These are phyloP conservation scores for Busseola fusca DNA, from an alignment of 2,888 invertebrate genomes.

Conservation along the genomic window DNA sequence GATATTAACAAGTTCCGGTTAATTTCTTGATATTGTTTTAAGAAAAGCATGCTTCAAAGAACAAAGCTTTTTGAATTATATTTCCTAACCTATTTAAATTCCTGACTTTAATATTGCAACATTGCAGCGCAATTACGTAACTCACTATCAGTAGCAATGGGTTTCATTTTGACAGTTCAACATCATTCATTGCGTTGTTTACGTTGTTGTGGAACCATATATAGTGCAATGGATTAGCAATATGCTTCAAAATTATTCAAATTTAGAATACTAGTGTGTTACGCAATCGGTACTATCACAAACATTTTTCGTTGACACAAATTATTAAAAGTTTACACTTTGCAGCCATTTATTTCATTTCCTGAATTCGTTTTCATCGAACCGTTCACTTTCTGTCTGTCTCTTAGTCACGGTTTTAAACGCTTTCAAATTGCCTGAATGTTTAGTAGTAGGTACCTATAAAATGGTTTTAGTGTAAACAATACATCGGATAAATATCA, in stretches of 20 bases:
- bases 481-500: slow-evolving; percentile 13
- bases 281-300: too few species aligned
- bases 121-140: too few species aligned
- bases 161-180: too few species aligned
- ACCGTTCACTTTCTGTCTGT: slow-evolving; percentile 72
- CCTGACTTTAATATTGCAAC: too few species aligned
- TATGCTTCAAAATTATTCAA: too few species aligned
- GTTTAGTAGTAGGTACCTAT: slow-evolving; percentile 13
- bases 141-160: too few species aligned
- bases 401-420: slow-evolving; percentile 70
- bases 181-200: too few species aligned
- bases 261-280: too few species aligned
- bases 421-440: slow-evolving; percentile 49
- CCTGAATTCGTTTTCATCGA: slow-evolving; percentile 50
- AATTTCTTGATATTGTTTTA: background rate
- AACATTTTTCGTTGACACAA: slow-evolving; percentile 17
- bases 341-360: slow-evolving; percentile 39
- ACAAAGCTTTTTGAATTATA: background rate
- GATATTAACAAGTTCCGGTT: background rate
- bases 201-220: too few species aligned
- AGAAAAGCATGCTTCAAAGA: background rate
- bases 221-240: too few species aligned
- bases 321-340: slow-evolving; percentile 9
- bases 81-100: background rate
- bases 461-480: slow-evolving; percentile 4